Evolutionary conservation across 2,888 invertebrate species (phyloP).

Genomic region (Cryptus armator): DNA sequence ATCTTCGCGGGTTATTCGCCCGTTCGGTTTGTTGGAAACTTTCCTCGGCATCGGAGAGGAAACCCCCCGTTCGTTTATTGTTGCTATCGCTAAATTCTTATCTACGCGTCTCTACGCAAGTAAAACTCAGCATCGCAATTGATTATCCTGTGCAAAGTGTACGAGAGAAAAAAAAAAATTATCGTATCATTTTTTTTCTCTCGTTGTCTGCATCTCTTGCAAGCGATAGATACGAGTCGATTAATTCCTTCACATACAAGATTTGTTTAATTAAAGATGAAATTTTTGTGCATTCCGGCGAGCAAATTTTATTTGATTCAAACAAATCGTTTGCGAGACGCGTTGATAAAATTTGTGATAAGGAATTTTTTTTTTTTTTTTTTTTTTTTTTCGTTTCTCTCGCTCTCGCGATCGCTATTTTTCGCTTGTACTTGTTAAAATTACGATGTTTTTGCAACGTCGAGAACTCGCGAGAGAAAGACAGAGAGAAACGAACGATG

Average conservation of each 20-base stretch:
- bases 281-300: neutral
- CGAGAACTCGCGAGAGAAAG: conserved; percentile 42
- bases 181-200: neutral
- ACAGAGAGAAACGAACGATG: conserved; percentile 45
- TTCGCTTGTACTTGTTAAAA: conserved; percentile 4
- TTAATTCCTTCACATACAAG: neutral
- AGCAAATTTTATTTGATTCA: neutral
- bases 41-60: conserved; percentile 74
- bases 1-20: conserved; percentile 78
- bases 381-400: conserved; percentile 20
- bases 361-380: neutral
- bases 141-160: conserved; percentile 71
- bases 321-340: neutral
- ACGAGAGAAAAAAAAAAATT: neutral
- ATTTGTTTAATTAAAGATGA: neutral
- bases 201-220: too few relatives aligned
- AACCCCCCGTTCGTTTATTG: conserved; percentile 72
- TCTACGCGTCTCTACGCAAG: conserved; percentile 50
- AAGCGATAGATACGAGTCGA: neutral
- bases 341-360: conserved; percentile 49
- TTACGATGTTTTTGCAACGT: conserved; percentile 60
- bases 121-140: conserved; percentile 76
- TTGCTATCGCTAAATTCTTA: conserved; percentile 63
- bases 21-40: conserved; percentile 74
- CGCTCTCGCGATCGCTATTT: neutral